phyloP scores from a whole-genome alignment of 1,140 invertebrate genomes.

The Cotesia vestalis region DNA sequence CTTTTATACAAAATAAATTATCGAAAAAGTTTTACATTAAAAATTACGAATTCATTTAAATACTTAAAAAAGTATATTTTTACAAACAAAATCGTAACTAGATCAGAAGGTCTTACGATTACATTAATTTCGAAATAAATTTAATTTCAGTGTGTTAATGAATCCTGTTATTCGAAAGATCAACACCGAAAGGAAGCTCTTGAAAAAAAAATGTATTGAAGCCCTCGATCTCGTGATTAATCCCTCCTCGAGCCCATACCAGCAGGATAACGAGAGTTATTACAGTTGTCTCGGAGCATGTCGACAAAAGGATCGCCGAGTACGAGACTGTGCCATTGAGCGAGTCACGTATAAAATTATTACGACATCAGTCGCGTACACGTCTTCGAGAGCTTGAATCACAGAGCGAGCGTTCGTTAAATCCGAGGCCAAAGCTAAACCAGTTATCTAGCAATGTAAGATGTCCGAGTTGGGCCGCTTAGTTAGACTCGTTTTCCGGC shows the following conservation, averaged over 20 bases:
- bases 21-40: too few relatives aligned
- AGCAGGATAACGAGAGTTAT: constrained; percentile 53
- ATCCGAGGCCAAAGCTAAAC: constrained; percentile 43
- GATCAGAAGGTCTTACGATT: too few relatives aligned
- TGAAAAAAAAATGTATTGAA: neutral
- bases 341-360: constrained; percentile 50
- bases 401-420: constrained; percentile 27
- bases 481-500: neutral
- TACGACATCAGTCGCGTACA: constrained; percentile 40
- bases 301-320: constrained; percentile 45
- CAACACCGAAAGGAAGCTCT: neutral
- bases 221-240: constrained; percentile 48
- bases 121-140: too few relatives aligned
- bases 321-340: constrained; percentile 30
- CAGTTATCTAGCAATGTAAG: constrained; percentile 41
- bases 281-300: constrained; percentile 51
- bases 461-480: constrained; percentile 19
- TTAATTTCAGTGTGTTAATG: neutral
- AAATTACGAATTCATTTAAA: too few relatives aligned
- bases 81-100: too few relatives aligned
- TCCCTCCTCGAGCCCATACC: constrained; percentile 37
- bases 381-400: neutral
- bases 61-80: too few relatives aligned
- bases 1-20: too few relatives aligned
- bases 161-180: neutral